Evolutionary conservation across 2,888 invertebrate genomes (phyloP).

Genomic region (Drosophila neutralis): DNA sequence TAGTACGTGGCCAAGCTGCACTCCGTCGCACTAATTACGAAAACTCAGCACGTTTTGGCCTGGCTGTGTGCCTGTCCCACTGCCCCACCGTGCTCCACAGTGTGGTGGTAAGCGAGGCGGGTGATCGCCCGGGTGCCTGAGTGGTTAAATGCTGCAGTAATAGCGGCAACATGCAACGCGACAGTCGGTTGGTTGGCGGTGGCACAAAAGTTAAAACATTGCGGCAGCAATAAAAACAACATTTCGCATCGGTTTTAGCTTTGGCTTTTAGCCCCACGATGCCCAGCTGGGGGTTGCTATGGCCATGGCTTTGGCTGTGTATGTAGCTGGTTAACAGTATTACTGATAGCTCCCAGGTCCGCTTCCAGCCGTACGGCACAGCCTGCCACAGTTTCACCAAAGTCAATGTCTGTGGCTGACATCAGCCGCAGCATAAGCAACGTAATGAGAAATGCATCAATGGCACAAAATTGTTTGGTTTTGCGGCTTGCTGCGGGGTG

Average conservation of each 20-base stretch:
- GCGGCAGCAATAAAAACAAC: conserved; percentile 80
- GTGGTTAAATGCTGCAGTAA: conserved; percentile 80
- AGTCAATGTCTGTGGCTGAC: conserved; percentile 75
- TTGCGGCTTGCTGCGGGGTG: conserved; percentile 26
- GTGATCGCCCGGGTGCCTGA: conserved; percentile 55
- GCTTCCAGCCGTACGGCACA: conserved; percentile 5
- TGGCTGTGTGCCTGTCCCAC: conserved; percentile 59
- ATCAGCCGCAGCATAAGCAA: conserved; percentile 47
- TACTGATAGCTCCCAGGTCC: conserved; percentile 59
- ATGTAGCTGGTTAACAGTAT: conserved; percentile 45
- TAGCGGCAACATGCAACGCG: conserved; percentile 79
- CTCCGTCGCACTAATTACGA: conserved; percentile 79
- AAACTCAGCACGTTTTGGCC: conserved; percentile 77
- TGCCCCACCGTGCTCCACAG: conserved; percentile 32
- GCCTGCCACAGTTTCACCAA: conserved; percentile 67
- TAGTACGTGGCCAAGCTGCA: conserved; percentile 71
- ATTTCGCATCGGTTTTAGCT: conserved; percentile 53
- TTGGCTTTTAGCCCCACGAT: conserved; percentile 20
- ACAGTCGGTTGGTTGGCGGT: conserved; percentile 55
- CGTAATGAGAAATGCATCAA: conserved; percentile 69
- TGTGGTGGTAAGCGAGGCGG: conserved; percentile 11
- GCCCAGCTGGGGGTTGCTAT: conserved; percentile 24
- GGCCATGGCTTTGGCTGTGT: conserved; percentile 42
- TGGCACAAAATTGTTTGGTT: conserved; percentile 50
- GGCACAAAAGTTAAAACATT: conserved; percentile 76